phyloP scores from a whole-genome alignment of 2,113 vertebrate species.

The Pholis gunnellus region DNA sequence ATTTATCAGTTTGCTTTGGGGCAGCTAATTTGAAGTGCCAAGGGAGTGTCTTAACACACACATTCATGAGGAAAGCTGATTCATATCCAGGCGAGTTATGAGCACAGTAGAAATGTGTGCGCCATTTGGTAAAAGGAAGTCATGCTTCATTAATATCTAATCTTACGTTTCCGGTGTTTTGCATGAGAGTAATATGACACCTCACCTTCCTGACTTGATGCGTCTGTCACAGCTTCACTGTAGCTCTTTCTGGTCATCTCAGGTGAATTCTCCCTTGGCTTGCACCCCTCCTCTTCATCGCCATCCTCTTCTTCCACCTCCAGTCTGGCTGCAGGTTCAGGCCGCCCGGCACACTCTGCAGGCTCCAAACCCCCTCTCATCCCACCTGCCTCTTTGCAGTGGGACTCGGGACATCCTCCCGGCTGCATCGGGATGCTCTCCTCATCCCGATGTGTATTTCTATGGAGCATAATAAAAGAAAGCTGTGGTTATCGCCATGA shows the following conservation, averaged over 20 bases:
- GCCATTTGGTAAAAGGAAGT: neutral
- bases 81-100: neutral
- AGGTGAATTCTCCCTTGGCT: constrained; percentile 22
- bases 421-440: constrained; percentile 82
- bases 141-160: neutral
- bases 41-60: constrained; percentile 15
- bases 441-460: constrained; percentile 74
- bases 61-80: neutral
- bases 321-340: constrained; percentile 56
- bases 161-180: neutral
- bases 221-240: constrained; percentile 50
- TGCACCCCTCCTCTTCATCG: constrained; percentile 7
- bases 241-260: constrained; percentile 26
- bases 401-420: constrained; percentile 77
- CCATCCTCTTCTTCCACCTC: constrained; percentile 29
- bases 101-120: neutral
- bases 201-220: constrained; percentile 70
- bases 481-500: constrained; percentile 16
- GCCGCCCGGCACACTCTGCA: constrained; percentile 75
- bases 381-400: constrained; percentile 81
- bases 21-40: neutral
- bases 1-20: constrained; percentile 20
- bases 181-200: neutral
- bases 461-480: constrained; percentile 38
- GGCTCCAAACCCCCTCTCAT: constrained; percentile 78